Conservation (phyloP, 2,888 invertebrate species). For the Ligdia adustata region DNA sequence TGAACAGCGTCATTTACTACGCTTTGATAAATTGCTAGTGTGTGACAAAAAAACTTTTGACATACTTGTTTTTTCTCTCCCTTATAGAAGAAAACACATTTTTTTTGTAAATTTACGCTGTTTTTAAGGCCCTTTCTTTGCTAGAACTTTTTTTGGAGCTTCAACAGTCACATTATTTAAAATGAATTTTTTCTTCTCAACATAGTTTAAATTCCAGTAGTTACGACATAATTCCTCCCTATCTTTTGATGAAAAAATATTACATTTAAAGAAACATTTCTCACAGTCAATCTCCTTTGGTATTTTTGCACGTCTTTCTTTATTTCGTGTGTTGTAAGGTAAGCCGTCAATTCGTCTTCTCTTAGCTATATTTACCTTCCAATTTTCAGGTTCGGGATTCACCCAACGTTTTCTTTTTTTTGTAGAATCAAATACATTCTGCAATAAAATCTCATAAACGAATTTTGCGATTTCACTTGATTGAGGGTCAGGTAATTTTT, state of each 20-base stretch:
- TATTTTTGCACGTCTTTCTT: conserved; percentile 10
- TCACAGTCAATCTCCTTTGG: conserved; percentile 10
- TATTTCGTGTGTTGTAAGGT: neutral
- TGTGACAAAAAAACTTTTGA: conserved; percentile 11
- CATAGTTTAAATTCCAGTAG: conserved; percentile 4
- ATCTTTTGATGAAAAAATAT: conserved; percentile 1
- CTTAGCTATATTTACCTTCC: conserved; percentile 10
- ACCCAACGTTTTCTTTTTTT: conserved; percentile 16
- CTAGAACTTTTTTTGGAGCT: neutral
- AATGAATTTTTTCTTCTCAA: conserved; percentile 9
- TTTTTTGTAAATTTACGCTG: neutral
- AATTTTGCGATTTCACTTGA: neutral
- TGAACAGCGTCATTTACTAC: conserved; percentile 11
- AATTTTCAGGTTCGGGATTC: conserved; percentile 15
- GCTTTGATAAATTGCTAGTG: conserved; percentile 2
- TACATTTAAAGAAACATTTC: conserved; percentile 13
- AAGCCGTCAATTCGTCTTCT: conserved; percentile 9
- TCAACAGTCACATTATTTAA: neutral
- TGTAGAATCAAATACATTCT: neutral
- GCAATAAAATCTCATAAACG: neutral
- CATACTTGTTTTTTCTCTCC: conserved; percentile 5
- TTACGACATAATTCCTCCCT: conserved; percentile 2
- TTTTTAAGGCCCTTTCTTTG: neutral
- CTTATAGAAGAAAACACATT: conserved; percentile 1
- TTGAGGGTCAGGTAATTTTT: neutral